These are phyloP conservation scores for Aplysia californica DNA, from an alignment of 1,140 invertebrate species.

Conservation along the genomic window DNA sequence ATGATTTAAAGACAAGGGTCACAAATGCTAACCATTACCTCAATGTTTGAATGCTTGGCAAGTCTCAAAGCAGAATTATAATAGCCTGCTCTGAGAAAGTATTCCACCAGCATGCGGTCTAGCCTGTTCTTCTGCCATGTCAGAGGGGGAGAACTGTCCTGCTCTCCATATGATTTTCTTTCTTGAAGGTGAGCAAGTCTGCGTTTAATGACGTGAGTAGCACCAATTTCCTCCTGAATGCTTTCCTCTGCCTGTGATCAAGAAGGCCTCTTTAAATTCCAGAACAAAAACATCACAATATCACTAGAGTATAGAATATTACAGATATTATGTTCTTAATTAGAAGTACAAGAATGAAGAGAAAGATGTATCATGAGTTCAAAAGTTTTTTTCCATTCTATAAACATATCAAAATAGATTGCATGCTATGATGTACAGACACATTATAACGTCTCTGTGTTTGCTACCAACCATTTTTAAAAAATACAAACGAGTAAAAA, in stretches of 20 bases:
- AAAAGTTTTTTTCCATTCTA: too few species aligned
- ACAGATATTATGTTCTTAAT: too few species aligned
- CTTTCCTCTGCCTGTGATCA: constrained; percentile 82
- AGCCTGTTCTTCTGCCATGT: constrained; percentile 87
- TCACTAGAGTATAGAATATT: too few species aligned
- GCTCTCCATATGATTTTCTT: constrained; percentile 73
- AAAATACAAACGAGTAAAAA: too few species aligned
- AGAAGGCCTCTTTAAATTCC: background rate
- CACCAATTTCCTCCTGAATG: constrained; percentile 89
- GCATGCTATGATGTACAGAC: too few species aligned
- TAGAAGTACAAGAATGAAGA: too few species aligned
- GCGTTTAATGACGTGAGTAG: constrained; percentile 86
- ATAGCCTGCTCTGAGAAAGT: constrained; percentile 94
- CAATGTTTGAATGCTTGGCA: constrained; percentile 83
- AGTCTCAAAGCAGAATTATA: constrained; percentile 90
- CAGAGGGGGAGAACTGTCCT: constrained; percentile 35
- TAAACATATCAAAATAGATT: too few species aligned
- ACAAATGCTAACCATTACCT: too few species aligned
- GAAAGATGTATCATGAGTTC: too few species aligned
- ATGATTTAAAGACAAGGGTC: too few species aligned
- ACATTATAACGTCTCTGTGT: too few species aligned
- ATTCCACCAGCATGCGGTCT: constrained; percentile 96
- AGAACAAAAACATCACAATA: background rate
- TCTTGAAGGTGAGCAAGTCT: constrained; percentile 91
- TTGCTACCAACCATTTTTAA: too few species aligned